Evolutionary conservation across 53 echinoderm and acorn worm species (phyloP), one percentile per base, ranked within the genome.

Genomic region (Zoroaster sp.): DNA sequence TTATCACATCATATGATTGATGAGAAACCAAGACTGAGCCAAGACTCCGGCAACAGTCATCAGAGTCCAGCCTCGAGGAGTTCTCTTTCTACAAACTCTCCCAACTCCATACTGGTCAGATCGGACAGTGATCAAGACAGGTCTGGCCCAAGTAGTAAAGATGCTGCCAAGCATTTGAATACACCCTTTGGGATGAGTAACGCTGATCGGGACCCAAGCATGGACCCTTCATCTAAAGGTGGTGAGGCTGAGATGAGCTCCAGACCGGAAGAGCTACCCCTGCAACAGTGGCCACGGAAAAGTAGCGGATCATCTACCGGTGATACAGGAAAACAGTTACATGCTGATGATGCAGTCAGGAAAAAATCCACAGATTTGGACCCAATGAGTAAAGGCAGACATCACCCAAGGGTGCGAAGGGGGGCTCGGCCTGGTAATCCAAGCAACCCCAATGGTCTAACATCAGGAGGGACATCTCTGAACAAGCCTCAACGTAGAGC

Each of bases 271-370:
- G 85, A 85, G 71, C 69, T 85, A 0, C 85, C 85, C 4, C n/a
- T 85, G 71, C 85, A 85, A 9, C 85, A 70, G 70, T 85, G 85
- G 85, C 85, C 85, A 2, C 69, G 85, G 4, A 85, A 85, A 44
- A 71, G 38, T 35, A 85, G 85, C 37, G 67, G 40, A 17, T 85
- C 85, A 0, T 85, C 85, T 1, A 71, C 72, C 2, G 52, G 52
- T 8, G 85, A 71, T 36, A 46, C 47, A 31, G 10, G 5, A 31
- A 82, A 28, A 33, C 82, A 82, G 38, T 37, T 21, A 23, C 66
- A 66, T n/a, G 21, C 63, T 3, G 82, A 82, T 68, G 82, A 82
- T 14, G 17, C 36, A 4, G 82, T 82, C 18, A 42, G 68, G 82
- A 69, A 71, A 10, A 85, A 85, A 71, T 21, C 46, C 21, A 30